Evolutionary conservation across 2,888 invertebrate genomes (phyloP), one percentile per base, ranked within the genome.

Genomic region (Eupelmus urozonus): DNA sequence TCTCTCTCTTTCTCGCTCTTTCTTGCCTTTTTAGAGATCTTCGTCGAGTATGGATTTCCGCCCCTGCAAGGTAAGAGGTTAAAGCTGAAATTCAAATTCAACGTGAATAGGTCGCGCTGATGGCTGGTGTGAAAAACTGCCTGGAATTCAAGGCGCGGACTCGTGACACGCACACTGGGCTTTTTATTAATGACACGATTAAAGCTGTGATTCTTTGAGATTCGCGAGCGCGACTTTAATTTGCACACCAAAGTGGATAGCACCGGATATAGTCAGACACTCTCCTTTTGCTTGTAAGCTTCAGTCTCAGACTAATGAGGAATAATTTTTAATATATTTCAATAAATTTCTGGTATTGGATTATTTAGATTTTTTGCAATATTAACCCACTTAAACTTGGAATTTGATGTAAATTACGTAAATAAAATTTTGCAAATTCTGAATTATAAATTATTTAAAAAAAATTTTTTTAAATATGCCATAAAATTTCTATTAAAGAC

Each of bases 1-100:
- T 40, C 49, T 23, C 25, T 62, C n/a, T 45, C n/a, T 66, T 13
- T 25, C 55, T 51, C 34, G 60, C n/a, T 13, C 16, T 45, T 13
- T 73, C 29, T 73, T 78, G 73, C 81, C 80, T 73, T 16, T 34
- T 81, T 82, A 83, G 80, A 83, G 82, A 80, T 83, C 82, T 67
- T 82, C 82, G 79, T 83, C 83, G 80, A 83, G 82, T 78, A 81
- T 82, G 81, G 82, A 82, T 81, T 82, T 83, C 82, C 80, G 81
- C 78, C 81, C 84, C 84, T 83, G 84, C 72, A 84, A 84, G 82
- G 82, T 83, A 84, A 83, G 82, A 82, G 81, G 81, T 80, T 79
- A 65, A 79, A 81, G 66, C 82, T 82, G 74, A 82, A 81, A 78
- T 83, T 82, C 71, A 63, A 65, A 60, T 76, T 55, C n/a, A 72